A percentile compares a stretch with the other conserved stretches of the same genome.
phyloP scores from a whole-genome alignment of 2,797 vertebrate genomes.

The Lutjanus argentimaculatus region DNA sequence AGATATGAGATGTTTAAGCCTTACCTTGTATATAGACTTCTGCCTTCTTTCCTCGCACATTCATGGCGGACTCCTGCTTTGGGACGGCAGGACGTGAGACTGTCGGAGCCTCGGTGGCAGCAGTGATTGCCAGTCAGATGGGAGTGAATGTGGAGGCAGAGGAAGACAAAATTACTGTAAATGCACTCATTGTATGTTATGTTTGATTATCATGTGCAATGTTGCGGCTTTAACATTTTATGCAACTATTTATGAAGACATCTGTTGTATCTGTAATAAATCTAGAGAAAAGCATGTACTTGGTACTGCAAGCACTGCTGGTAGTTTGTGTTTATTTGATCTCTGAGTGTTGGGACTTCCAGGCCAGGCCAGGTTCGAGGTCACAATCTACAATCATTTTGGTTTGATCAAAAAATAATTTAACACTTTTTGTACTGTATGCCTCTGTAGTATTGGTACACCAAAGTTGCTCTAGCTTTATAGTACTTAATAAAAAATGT shows the following conservation, averaged over 20 bases:
- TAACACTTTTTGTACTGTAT: conserved; percentile 78
- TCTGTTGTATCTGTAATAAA: conserved; percentile 99
- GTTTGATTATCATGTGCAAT: conserved; percentile 99
- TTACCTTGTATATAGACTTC: conserved; percentile 96
- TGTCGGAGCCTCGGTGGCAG: conserved; percentile 65
- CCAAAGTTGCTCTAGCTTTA: conserved; percentile 87
- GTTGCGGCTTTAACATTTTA: conserved; percentile 99
- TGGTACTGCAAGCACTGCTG: conserved; percentile 94
- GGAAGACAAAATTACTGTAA: conserved; percentile 93
- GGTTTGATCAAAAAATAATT: conserved; percentile 69
- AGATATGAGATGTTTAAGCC: conserved; percentile 96
- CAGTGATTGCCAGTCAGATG: conserved; percentile 75
- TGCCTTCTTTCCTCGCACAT: conserved; percentile 74
- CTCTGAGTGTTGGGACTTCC: conserved; percentile 75
- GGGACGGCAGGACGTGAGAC: conserved; percentile 57
- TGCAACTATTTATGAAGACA: conserved; percentile 99
- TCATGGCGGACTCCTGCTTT: conserved; percentile 81
- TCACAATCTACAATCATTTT: conserved; percentile 77
- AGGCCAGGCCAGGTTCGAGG: conserved; percentile 57
- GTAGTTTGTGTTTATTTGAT: conserved; percentile 89
- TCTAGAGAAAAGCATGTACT: conserved; percentile 96
- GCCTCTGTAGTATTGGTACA: conserved; percentile 82
- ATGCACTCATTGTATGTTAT: conserved; percentile 94
- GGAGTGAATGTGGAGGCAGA: conserved; percentile 84
- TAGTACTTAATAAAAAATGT: conserved; percentile 70